Evolutionary conservation across 2,113 vertebrate genomes (phyloP).

Genomic region (Seriola quinqueradiata): DNA sequence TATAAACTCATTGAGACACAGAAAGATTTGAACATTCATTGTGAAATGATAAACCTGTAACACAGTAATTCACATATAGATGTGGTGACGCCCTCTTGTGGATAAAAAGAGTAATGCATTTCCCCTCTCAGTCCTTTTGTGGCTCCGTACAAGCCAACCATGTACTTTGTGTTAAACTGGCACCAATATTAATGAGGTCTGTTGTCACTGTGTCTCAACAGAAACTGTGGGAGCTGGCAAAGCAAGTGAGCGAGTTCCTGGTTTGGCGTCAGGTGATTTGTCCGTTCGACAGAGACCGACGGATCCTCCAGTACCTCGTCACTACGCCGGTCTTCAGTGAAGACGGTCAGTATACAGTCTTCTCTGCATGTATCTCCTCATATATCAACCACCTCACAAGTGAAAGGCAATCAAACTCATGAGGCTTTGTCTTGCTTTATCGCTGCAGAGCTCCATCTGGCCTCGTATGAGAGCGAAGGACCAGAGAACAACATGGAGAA

Average conservation of each 20-base stretch:
- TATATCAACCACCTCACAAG: neutral
- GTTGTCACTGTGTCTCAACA: constrained; percentile 64
- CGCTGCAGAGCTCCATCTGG: constrained; percentile 91
- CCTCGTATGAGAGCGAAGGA: constrained; percentile 96
- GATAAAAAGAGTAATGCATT: neutral
- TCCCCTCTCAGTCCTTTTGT: neutral
- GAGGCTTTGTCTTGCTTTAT: constrained; percentile 33
- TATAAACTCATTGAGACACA: neutral
- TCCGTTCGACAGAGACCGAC: constrained; percentile 93
- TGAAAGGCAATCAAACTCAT: neutral
- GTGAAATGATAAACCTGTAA: neutral
- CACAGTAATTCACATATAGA: neutral
- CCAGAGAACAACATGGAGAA: constrained; percentile 97
- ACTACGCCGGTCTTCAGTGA: constrained; percentile 93
- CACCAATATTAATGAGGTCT: neutral
- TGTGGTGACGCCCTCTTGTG: constrained; percentile 55
- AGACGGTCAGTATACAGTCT: constrained; percentile 84
- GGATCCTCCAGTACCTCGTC: constrained; percentile 93
- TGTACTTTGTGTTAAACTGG: neutral
- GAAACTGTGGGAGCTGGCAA: constrained; percentile 98
- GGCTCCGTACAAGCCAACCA: neutral
- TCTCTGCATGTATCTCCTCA: neutral
- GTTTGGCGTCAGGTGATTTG: constrained; percentile 96
- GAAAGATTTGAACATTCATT: neutral
- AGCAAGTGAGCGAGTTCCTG: constrained; percentile 96